Evolutionary conservation across 2,113 vertebrate genomes (phyloP), one percentile per base, ranked within the genome.

Genomic region (Syngnathus floridae): DNA sequence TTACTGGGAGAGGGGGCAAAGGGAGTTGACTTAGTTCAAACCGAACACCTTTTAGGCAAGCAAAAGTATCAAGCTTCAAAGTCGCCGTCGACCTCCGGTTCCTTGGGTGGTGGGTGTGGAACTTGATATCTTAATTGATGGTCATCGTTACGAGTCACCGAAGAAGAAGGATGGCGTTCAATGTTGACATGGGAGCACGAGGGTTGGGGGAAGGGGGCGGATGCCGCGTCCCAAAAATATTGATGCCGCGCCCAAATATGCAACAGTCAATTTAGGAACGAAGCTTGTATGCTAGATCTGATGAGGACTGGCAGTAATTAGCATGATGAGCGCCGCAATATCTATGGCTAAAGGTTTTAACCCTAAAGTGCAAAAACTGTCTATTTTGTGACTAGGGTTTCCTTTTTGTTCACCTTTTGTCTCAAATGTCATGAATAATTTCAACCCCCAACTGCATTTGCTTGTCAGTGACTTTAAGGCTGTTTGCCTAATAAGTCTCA

Each of bases 401-500:
- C 31, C 22, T 64, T 60, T 74, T 73, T 76, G 75, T 63, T 66
- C 57, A 61, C 66, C 57, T 62, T 7, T 38, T 43, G 57, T 62
- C 79, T 73, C 69, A 0, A n/a, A 55, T 73, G 78, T 77, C 82
- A 79, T 83, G 65, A 82, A 83, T 75, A 78, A 84, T 80, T 83
- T 66, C 69, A 22, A 61, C 21, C 71, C 38, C 76, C 76, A 70
- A 70, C 51, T 43, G 58, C 67, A 31, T 83, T 85, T 58, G 68
- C 86, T 84, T 91, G 87, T 90, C 88, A 88, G 66, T 86, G 79
- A 86, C 80, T 86, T 86, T 87, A 86, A 90, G 84, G 84, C 68
- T 78, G 85, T 88, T 88, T 79, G 76, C 78, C 87, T 91, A 91
- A 92, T 91, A 89, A 89, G 83, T 87, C 86, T 90, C 82, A 91